Evolutionary conservation across 2,888 invertebrate species (phyloP), one percentile per base, ranked within the genome.

Genomic region (Pyralis farinalis): DNA sequence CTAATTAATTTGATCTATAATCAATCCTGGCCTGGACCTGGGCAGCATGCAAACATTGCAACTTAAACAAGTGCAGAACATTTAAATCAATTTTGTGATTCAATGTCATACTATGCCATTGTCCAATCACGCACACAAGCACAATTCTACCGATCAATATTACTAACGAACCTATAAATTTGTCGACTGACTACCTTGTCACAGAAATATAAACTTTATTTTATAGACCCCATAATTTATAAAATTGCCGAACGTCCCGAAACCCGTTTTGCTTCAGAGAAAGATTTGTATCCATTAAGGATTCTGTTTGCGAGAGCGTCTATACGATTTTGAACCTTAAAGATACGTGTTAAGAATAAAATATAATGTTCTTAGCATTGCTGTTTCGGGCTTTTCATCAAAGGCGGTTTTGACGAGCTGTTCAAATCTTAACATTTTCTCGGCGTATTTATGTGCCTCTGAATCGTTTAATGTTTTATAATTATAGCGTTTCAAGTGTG

Each of bases 251-350:
- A 30, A 11, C 25, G 34, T 12, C 10, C 12, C 8, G 20, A 12
- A 12, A 28, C 20, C 12, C 30, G 16, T 37, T 37, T 30, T 10
- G 16, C 30, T 12, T 12, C 12, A 12, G 31, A 25, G 25, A 25
- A 25, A 25, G 35, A 37, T 37, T 37, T 30, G 29, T 20, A 29
- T 6, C 36, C 36, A 36, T 36, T 29, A 16, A 1, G 12, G 20
- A 29, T 36, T 37, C 16, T 16, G n/a, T 7, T 16, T n/a, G 29
- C 3, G 8, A 30, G 10, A 31, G 7, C 10, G 11, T 31, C 21
- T 9, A n/a, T 20, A n/a, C 21, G 29, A 37, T 30, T 37, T 29
- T 29, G 10, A 7, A 11, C 37, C 7, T 16, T 37, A 20, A 10
- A 7, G 1, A 10, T 10, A 3, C 7, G 8, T 7, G 9, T 3